These are phyloP conservation scores for Bruchidius siliquastri DNA, from an alignment of 2,888 invertebrate species.

Conservation along the genomic window DNA sequence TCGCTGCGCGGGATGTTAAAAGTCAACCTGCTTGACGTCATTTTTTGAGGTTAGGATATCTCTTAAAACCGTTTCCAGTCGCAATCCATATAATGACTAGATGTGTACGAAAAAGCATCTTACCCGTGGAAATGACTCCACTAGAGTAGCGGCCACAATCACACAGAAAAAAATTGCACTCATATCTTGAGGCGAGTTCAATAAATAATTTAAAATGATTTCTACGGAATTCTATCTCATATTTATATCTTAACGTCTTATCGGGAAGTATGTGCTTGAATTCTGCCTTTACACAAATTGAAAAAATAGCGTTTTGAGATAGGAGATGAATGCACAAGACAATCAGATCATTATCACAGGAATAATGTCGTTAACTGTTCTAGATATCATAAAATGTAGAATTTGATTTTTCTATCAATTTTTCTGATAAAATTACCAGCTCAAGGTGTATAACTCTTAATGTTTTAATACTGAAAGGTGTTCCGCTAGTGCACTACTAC, in stretches of 20 bases:
- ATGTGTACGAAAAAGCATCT: neutral
- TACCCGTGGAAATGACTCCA: neutral
- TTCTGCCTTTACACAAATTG: neutral
- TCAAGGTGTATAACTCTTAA: no score
- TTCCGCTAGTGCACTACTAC: no score
- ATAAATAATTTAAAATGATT: neutral
- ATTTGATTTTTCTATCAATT: slow-evolving; percentile 17
- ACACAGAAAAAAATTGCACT: neutral
- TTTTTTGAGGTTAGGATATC: no score
- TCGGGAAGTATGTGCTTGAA: neutral
- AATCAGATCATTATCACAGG: neutral
- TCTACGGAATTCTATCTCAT: neutral
- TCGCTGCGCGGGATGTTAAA: no score
- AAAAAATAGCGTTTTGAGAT: neutral
- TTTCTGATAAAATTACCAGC: neutral
- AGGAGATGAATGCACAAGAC: neutral
- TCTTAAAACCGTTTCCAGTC: no score
- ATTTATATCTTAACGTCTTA: neutral
- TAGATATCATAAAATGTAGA: neutral
- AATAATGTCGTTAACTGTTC: neutral
- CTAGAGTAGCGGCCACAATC: neutral
- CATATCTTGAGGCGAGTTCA: neutral
- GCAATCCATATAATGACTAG: no score
- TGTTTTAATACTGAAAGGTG: no score
- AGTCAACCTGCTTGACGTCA: no score